Percentiles rank a stretch among this genome's conserved stretches.
phyloP scores from a whole-genome alignment of 2,113 vertebrate species.

The Pycnonotus jocosus region DNA sequence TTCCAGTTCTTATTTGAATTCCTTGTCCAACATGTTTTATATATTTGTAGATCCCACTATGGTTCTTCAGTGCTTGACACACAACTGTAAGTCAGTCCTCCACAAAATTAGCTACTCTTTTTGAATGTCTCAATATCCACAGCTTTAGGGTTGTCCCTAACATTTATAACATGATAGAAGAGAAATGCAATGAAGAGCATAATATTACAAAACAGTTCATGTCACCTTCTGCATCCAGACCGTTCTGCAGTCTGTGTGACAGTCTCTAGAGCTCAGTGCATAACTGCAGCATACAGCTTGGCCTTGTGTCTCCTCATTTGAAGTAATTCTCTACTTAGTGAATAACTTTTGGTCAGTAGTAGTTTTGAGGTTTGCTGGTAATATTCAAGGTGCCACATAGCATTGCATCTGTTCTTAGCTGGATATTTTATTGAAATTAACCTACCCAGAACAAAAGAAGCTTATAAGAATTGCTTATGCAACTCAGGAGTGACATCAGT shows the following conservation, averaged over 20 bases:
- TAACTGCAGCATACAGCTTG: not conserved
- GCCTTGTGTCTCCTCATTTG: not conserved
- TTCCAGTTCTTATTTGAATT: not conserved
- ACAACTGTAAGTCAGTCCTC: not conserved
- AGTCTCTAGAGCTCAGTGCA: not conserved
- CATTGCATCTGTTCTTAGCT: not conserved
- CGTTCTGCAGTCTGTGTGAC: not conserved
- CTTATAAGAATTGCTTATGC: not conserved
- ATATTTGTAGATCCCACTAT: not conserved
- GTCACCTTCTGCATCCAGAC: not conserved
- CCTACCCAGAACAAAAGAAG: not conserved
- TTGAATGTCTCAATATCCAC: not conserved
- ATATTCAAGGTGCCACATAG: not conserved
- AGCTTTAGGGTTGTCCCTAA: not conserved
- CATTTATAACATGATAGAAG: not conserved
- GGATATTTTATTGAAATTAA: not conserved
- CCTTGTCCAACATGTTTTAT: not conserved
- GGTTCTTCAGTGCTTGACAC: not conserved
- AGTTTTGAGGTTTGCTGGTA: not conserved
- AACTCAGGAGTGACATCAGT: not conserved
- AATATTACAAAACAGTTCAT: not conserved
- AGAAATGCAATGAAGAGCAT: not conserved
- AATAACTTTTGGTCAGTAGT: not conserved
- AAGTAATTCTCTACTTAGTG: not conserved
- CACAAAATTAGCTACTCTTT: not conserved